Evolutionary conservation across 2,113 vertebrate genomes (phyloP), one percentile per base, ranked within the genome.

Genomic region (Oncorhynchus mykiss): DNA sequence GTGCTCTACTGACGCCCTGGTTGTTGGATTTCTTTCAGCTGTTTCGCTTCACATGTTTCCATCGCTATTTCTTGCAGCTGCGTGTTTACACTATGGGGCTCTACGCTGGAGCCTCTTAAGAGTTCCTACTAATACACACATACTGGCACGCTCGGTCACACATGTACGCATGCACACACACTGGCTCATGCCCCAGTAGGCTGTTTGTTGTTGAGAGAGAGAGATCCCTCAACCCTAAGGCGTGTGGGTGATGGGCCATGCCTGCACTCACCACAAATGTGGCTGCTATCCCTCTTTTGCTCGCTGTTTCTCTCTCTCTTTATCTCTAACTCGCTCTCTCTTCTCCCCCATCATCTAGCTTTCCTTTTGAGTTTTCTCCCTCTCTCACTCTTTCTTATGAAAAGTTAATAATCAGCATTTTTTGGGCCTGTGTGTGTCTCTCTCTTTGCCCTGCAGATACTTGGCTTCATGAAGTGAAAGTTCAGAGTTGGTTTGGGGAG

Each of bases 401-500:
- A 64, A 65, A 75, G 69, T 70, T 76, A 82, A 57, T 11, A 45
- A 78, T 83, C 77, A 72, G 70, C 76, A 84, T 74, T 74, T 88
- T 84, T 54, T 73, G 62, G 31, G 65, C 74, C 78, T 71, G 69
- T 86, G 24, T 14, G 39, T 45, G 8, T 45, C 49, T 78, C 69
- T 80, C 76, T 80, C 68, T 77, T 71, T 78, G 71, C 78, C 82
- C 83, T 82, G 75, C 48, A 80, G 85, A 83, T 87, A 88, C 81
- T 85, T 88, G 81, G 72, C 77, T 78, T 80, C 73, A 73, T 82
- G 77, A 75, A 68, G 83, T 81, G 51, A 39, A 75, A 79, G 34
- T 59, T 59, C 62, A 71, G 73, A 81, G 72, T 82, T 73, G 72
- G 49, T 84, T 74, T 81, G 77, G 73, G 80, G 81, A 85, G 60